Evolutionary conservation across 2,797 vertebrate genomes (phyloP), one percentile per base, ranked within the genome.

Genomic region (Acanthurus leucopareius): DNA sequence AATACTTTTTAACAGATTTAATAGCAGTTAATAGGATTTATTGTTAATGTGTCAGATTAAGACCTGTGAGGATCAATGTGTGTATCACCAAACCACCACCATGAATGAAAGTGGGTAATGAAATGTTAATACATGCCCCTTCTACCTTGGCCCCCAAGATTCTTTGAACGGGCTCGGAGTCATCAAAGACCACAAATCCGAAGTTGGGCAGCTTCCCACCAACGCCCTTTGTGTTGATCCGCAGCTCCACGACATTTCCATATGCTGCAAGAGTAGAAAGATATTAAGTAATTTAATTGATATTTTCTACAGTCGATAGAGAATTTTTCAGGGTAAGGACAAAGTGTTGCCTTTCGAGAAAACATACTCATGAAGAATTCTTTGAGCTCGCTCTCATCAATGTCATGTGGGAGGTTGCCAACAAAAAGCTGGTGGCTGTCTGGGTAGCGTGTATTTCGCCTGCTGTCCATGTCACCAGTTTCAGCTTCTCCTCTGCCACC

Each of bases 361-460:
- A 47, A 95, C 97, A 85, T 95, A 99, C 98, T 97, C 98, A 99
- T 98, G 92, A 99, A 99, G 92, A 99, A 99, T 47, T 99, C 98
- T 47, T 98, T 99, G 71, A 99, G 94, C 77, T 99, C 98, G n/a
- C 93, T 97, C 94, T 99, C 98, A 35, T 99, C 98, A n/a, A 99
- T 99, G 82, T 99, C 98, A 16, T 99, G 98, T 0, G 98, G 98
- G 82, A 99, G 95, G 87, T 99, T 99, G 63, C 98, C 98, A 68
- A 99, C 98, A 70, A 99, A 99, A 67, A 99, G 97, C 89, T 99
- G 98, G 90, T 99, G 97, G 91, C 96, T 99, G 92, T 99, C 98
- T 0, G 98, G 98, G 70, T 99, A 98, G 56, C 98, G 96, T 53
- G 97, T 95, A 49, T 96, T 95, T 58, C 98, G 94, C n/a, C 98